phyloP scores from a whole-genome alignment of 2,888 invertebrate species.

The Heliconius ethilla region DNA sequence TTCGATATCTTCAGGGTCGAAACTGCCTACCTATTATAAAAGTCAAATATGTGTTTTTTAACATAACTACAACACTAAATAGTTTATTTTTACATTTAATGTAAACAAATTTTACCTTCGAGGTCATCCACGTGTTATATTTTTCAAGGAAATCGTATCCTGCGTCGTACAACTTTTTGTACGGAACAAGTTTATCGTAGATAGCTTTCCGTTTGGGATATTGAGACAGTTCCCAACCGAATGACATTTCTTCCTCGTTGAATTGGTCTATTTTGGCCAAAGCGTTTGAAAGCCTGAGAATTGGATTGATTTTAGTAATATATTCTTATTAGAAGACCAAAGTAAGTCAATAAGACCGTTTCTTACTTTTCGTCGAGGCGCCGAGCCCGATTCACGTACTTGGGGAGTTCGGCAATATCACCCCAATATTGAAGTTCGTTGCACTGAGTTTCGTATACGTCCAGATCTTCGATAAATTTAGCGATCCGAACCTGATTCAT shows the following conservation, averaged over 20 bases:
- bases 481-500: conserved; percentile 83
- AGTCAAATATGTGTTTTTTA: no score
- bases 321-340: neutral
- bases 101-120: conserved; percentile 64
- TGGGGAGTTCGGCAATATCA: conserved; percentile 90
- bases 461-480: conserved; percentile 91
- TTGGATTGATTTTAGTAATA: neutral
- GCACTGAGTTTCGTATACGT: conserved; percentile 89
- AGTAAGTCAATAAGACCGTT: neutral
- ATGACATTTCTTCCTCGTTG: conserved; percentile 94
- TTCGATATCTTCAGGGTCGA: conserved; percentile 95
- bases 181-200: conserved; percentile 91
- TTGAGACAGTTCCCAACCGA: conserved; percentile 92
- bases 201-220: conserved; percentile 92
- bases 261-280: conserved; percentile 92
- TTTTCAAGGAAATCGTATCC: conserved; percentile 92
- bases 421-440: conserved; percentile 94
- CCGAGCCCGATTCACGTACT: conserved; percentile 91
- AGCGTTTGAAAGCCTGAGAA: conserved; percentile 84
- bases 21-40: conserved; percentile 85
- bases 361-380: conserved; percentile 86
- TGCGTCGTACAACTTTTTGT: conserved; percentile 93
- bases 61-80: neutral
- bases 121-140: conserved; percentile 92
- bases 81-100: neutral